Base-by-base conservation (phyloP, 2,888 invertebrate species). In the Trissolcus japonicus region DNA sequence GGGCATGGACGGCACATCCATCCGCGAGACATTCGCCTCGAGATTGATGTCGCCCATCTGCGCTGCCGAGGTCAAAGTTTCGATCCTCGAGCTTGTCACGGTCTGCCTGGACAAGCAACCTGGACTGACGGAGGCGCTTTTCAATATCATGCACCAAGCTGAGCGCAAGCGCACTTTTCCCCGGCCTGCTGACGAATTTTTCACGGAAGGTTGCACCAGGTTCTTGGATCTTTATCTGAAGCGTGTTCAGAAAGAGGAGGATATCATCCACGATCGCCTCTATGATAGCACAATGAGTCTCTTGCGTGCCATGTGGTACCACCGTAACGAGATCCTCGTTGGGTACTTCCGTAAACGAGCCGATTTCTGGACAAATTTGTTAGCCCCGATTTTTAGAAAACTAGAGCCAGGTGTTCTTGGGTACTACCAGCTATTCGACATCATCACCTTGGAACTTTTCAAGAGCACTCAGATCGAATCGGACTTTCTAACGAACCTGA, bases 1-100 rank as follows among this genome's bases (percentile, higher is more conserved):
- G 84, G 92, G 92, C 13, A 90, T 90, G 85, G 91, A 92, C 71
- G 91, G 92, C 1, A 91, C 91, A 3, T 89, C 91, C 0, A 91
- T 92, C 75, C 87, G 92, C n/a, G 92, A 92, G 79, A 90, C 91
- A 11, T 91, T 91, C 54, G 89, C 92, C 4, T 90, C 90, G 1
- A 88, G 92, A 51, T 84, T 93, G 4, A 91, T 91, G 83, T 90
- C 91, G 1, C 87, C 89, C 0, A 90, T 91, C 4, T 92, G 92
- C 50, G 86, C 86, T 0, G 86, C 84, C 1, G 88, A 88, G 62
- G 87, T 89, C 0, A 90, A 90, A 80, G 90, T 90, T 0, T 89
- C 90, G 0, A 88, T 90, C 48, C 80, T 90, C 0, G 89, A 90
- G 67, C 82, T 90, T n/a, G 88, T 90, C 1, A 87, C 90, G 0